These are phyloP conservation scores for Campylomormyrus numenius DNA, from an alignment of 2,113 vertebrate genomes.

Conservation along the genomic window DNA sequence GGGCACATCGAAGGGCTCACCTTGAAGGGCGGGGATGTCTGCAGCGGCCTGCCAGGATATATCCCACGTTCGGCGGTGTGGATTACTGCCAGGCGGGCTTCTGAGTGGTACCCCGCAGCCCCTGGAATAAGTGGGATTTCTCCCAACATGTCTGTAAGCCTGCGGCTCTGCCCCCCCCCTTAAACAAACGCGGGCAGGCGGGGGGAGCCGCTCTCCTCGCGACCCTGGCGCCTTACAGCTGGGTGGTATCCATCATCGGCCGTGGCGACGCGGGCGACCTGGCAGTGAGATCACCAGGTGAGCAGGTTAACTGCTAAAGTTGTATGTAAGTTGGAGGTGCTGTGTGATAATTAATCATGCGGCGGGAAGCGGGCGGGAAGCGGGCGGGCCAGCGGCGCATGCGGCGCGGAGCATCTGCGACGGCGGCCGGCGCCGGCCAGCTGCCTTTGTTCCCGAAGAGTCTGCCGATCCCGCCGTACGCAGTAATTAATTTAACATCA, in stretches of 20 bases:
- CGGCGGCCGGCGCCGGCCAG: conserved; percentile 65
- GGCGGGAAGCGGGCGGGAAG: conserved; percentile 58
- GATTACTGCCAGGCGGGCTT: conserved; percentile 61
- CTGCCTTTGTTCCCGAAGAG: conserved; percentile 61
- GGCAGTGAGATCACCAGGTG: conserved; percentile 78
- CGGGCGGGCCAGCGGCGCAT: conserved; percentile 62
- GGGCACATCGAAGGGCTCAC: conserved; percentile 62
- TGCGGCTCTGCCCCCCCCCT: background rate
- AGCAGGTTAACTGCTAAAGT: conserved; percentile 90
- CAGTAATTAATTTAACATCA: conserved; percentile 67
- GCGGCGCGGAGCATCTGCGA: conserved; percentile 63
- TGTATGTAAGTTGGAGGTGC: conserved; percentile 80
- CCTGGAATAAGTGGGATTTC: conserved; percentile 60
- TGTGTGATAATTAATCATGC: conserved; percentile 83
- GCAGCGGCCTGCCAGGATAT: conserved; percentile 56
- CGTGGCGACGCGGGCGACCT: conserved; percentile 71
- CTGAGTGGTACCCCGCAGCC: conserved; percentile 56
- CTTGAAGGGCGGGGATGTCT: conserved; percentile 62
- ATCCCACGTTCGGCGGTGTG: conserved; percentile 58
- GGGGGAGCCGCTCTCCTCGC: conserved; percentile 41
- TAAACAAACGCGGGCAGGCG: conserved; percentile 23
- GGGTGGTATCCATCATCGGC: conserved; percentile 75
- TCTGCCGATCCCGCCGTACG: conserved; percentile 55
- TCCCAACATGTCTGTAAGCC: conserved; percentile 61
- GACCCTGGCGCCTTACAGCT: conserved; percentile 55